A percentile compares a stretch with the other conserved stretches of the same genome.
Conservation (phyloP, 2,797 vertebrate species). For the Buphagus erythrorhynchus region DNA sequence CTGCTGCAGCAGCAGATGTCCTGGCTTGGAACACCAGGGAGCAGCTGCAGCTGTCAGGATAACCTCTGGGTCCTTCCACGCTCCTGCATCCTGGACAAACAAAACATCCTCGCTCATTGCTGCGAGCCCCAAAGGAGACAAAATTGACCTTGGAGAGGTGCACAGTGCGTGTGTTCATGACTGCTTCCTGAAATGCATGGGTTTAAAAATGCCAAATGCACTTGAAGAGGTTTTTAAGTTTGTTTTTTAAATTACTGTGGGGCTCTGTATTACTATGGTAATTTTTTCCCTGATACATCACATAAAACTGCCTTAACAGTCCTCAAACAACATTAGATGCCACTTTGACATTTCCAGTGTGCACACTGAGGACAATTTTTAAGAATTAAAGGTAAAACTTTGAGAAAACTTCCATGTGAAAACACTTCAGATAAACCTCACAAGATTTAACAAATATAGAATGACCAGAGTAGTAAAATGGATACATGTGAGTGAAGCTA, state of each 20-base stretch:
- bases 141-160: neutral
- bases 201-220: neutral
- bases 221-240: neutral
- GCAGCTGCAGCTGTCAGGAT: neutral
- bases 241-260: neutral
- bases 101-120: rapidly evolving
- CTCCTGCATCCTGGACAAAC: neutral
- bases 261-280: neutral
- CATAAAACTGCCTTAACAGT: neutral
- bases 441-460: constrained; percentile 18
- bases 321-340: neutral
- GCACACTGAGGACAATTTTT: neutral
- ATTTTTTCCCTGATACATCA: neutral
- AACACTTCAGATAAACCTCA: constrained; percentile 34
- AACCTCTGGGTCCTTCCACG: neutral
- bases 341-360: neutral
- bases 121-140: neutral
- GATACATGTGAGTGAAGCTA: constrained; percentile 32
- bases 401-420: neutral
- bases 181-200: neutral
- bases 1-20: neutral
- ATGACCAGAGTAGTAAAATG: constrained; percentile 6
- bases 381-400: constrained; percentile 21
- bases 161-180: neutral
- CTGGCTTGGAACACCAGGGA: neutral